phyloP scores from a whole-genome alignment of 2,797 vertebrate species.

The Brachymystax lenok region DNA sequence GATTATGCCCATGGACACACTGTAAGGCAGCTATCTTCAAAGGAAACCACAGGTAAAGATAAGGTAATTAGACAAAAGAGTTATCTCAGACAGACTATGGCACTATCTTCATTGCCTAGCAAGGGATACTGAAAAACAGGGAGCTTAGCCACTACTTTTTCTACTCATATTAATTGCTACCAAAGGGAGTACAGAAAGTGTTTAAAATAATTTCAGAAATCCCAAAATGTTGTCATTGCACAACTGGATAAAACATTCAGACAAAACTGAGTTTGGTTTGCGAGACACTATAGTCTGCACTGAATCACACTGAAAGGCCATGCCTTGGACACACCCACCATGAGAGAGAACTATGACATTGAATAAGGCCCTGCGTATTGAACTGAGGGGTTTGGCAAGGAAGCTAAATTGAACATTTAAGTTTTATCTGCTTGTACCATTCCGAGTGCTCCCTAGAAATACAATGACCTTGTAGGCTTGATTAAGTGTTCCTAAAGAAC shows the following conservation, averaged over 20 bases:
- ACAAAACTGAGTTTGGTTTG: neutral
- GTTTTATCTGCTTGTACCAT: neutral
- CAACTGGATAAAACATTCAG: neutral
- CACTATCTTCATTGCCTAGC: slow-evolving; percentile 42
- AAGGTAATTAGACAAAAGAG: slow-evolving; percentile 70
- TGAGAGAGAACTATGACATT: neutral
- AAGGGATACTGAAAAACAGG: slow-evolving; percentile 8
- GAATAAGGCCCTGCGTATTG: neutral
- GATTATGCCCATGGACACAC: slow-evolving; percentile 20
- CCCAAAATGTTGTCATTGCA: slow-evolving; percentile 45
- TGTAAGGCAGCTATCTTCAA: slow-evolving; percentile 63
- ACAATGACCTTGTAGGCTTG: neutral
- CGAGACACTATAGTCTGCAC: neutral
- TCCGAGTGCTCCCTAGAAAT: neutral
- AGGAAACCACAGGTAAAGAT: slow-evolving; percentile 66
- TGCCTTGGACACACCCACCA: neutral
- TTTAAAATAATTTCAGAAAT: slow-evolving; percentile 68
- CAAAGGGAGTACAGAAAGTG: slow-evolving; percentile 71
- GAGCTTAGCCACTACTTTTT: slow-evolving; percentile 36
- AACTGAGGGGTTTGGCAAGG: neutral
- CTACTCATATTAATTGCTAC: slow-evolving; percentile 57
- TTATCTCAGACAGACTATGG: slow-evolving; percentile 53
- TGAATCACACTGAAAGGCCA: neutral
- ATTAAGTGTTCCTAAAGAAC: neutral
- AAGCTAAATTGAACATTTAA: neutral